A percentile compares a stretch with the other conserved stretches of the same genome.
These are phyloP conservation scores for Brachyrhaphis roseni DNA, from an alignment of 2,797 vertebrate species.

Conservation along the genomic window DNA sequence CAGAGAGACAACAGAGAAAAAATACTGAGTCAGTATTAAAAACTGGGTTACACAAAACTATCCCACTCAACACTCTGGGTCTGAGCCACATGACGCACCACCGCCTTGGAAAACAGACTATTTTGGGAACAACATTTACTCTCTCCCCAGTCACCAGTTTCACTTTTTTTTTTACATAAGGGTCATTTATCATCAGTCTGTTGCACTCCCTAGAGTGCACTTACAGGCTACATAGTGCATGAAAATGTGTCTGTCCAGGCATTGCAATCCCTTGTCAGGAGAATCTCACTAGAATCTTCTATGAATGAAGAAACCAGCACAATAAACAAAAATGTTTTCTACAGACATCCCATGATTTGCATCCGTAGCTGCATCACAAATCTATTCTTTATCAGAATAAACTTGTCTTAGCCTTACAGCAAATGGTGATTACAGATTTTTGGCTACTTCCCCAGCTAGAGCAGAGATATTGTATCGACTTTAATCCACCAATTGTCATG, in stretches of 20 bases:
- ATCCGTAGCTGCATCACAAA: background rate
- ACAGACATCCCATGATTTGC: background rate
- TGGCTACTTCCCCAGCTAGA: background rate
- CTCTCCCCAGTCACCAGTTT: conserved; percentile 34
- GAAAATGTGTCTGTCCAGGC: conserved; percentile 48
- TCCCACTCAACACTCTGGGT: conserved; percentile 32
- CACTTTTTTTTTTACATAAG: conserved; percentile 29
- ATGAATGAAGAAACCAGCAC: conserved; percentile 10
- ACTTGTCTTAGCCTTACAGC: background rate
- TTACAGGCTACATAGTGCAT: conserved; percentile 59
- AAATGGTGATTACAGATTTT: background rate
- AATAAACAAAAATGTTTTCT: background rate
- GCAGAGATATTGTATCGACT: background rate
- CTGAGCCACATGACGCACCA: conserved; percentile 34
- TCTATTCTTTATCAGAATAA: background rate
- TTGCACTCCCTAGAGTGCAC: conserved; percentile 42
- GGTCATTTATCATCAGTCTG: conserved; percentile 60
- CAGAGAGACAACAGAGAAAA: conserved; percentile 15
- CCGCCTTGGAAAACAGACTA: conserved; percentile 47
- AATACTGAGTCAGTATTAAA: conserved; percentile 49
- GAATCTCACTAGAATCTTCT: conserved; percentile 10
- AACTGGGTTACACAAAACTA: conserved; percentile 47
- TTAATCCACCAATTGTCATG: background rate
- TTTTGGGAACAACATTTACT: conserved; percentile 54
- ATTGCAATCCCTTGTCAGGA: background rate